A percentile compares a stretch with the other conserved stretches of the same genome.
These are phyloP conservation scores for Oncorhynchus masou DNA, from an alignment of 2,113 vertebrate genomes.

Conservation along the genomic window DNA sequence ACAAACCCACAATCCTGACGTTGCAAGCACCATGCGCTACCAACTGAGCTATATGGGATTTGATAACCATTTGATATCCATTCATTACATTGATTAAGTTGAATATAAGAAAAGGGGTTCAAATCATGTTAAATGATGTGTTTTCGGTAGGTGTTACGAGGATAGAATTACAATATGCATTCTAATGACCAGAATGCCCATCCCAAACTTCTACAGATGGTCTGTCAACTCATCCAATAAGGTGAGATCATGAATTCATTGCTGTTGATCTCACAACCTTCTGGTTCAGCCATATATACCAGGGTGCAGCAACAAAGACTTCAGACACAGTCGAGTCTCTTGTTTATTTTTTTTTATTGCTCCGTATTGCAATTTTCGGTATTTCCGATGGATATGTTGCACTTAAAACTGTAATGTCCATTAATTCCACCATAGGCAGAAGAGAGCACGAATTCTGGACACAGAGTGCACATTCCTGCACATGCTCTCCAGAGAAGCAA, in stretches of 20 bases:
- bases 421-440: slow-evolving; percentile 21
- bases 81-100: too few species aligned
- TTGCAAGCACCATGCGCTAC: too few species aligned
- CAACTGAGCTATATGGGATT: too few species aligned
- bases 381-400: too few species aligned
- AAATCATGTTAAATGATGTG: not conserved
- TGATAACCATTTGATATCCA: too few species aligned
- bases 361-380: too few species aligned
- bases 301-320: not conserved
- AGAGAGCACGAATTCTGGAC: accelerated
- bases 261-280: too few species aligned
- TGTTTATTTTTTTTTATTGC: too few species aligned
- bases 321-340: too few species aligned
- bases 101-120: too few species aligned
- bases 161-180: not conserved
- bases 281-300: not conserved
- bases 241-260: slow-evolving; percentile 39
- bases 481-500: slow-evolving; percentile 49
- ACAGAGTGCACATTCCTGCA: slow-evolving; percentile 48
- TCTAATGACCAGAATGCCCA: accelerated
- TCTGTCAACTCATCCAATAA: not conserved
- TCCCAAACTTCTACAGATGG: accelerated
- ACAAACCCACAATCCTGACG: too few species aligned
- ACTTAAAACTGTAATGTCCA: not conserved
- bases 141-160: slow-evolving; percentile 54